A percentile compares a stretch with the other conserved stretches of the same genome.
These are phyloP conservation scores for Andrena fulva DNA, from an alignment of 2,888 invertebrate genomes.

Conservation along the genomic window DNA sequence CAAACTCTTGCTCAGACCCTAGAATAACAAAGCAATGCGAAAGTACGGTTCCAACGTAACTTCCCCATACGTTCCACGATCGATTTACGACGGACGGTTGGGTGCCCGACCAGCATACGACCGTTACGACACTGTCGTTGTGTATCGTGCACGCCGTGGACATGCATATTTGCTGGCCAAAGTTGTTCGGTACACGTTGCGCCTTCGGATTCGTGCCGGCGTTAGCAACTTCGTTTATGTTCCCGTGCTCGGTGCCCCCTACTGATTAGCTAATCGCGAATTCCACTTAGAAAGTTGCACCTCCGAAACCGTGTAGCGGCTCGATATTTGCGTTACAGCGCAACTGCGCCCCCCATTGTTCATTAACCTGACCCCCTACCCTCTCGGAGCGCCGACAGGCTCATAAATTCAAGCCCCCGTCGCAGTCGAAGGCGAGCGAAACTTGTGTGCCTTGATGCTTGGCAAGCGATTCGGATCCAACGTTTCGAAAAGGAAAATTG, in stretches of 20 bases:
- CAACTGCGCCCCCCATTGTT: constrained; percentile 12
- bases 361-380: constrained; percentile 9
- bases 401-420: constrained; percentile 24
- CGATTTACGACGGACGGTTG: constrained; percentile 12
- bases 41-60: no score
- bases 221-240: constrained; percentile 43
- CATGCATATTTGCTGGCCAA: constrained; percentile 43
- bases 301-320: neutral
- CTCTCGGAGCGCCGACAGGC: constrained; percentile 1
- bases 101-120: constrained; percentile 17
- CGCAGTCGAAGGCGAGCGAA: neutral
- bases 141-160: neutral
- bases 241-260: neutral
- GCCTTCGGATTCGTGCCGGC: constrained; percentile 23
- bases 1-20: no score
- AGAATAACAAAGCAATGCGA: no score
- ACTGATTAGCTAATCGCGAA: constrained; percentile 52
- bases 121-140: constrained; percentile 1
- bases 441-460: neutral
- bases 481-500: neutral
- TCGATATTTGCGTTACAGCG: constrained; percentile 34
- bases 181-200: constrained; percentile 50
- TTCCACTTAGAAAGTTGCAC: constrained; percentile 43
- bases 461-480: neutral
- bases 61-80: neutral